phyloP scores from a whole-genome alignment of 2,797 vertebrate genomes.

The Lycodopsis pacificus region DNA sequence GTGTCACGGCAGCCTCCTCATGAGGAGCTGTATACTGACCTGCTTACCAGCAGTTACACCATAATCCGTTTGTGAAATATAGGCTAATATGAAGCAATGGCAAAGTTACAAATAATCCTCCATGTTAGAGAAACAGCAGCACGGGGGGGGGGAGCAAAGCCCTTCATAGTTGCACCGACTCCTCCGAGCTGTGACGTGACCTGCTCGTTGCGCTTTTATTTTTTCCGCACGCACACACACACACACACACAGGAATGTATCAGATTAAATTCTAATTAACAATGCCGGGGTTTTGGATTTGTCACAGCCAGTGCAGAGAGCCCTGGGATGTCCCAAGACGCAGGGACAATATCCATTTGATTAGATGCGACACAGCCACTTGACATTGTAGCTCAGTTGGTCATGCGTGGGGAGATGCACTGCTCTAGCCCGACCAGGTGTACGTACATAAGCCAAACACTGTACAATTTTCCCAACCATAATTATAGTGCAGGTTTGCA shows the following conservation, averaged over 20 bases:
- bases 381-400: conserved; percentile 43
- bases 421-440: background rate
- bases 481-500: background rate
- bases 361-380: conserved; percentile 31
- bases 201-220: conserved; percentile 31
- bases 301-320: conserved; percentile 41
- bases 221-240: conserved; percentile 15
- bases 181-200: conserved; percentile 18
- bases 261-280: conserved; percentile 65
- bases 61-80: conserved; percentile 61
- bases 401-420: conserved; percentile 22
- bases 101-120: conserved; percentile 60
- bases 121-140: conserved; percentile 33
- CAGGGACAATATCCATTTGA: conserved; percentile 43
- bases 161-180: background rate
- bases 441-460: background rate
- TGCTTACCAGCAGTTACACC: conserved; percentile 62
- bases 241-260: conserved; percentile 18
- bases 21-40: conserved; percentile 60
- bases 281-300: conserved; percentile 46
- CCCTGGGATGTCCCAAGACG: conserved; percentile 44
- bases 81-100: conserved; percentile 53
- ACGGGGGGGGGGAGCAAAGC: conserved; percentile 12
- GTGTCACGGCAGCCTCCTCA: conserved; percentile 72
- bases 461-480: background rate